phyloP scores from a whole-genome alignment of 2,888 invertebrate species.

The Tachystola acroxantha region DNA sequence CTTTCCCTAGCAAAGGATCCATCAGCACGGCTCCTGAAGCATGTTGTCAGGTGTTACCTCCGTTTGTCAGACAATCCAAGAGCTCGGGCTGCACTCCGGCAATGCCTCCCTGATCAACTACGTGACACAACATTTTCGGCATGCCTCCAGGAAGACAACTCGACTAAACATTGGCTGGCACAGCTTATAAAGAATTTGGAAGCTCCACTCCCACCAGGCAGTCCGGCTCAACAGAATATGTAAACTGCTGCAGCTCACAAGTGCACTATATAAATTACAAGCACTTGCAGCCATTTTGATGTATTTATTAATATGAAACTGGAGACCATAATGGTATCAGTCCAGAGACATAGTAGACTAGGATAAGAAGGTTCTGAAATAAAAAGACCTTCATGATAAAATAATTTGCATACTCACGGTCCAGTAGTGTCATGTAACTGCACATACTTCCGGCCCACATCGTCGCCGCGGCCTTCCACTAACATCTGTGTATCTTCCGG shows the following conservation, averaged over 20 bases:
- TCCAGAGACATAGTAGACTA: too few relatives aligned
- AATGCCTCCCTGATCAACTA: slow-evolving; percentile 98
- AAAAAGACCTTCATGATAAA: neutral
- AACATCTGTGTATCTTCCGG: slow-evolving; percentile 52
- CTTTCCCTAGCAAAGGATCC: slow-evolving; percentile 97
- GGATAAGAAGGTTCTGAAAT: too few relatives aligned
- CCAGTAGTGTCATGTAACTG: slow-evolving; percentile 45
- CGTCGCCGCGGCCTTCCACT: slow-evolving; percentile 44
- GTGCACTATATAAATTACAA: too few relatives aligned
- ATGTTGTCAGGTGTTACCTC: slow-evolving; percentile 98
- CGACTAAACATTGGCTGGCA: slow-evolving; percentile 97
- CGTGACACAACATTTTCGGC: slow-evolving; percentile 96
- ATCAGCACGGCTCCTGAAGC: slow-evolving; percentile 96
- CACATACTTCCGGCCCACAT: slow-evolving; percentile 59
- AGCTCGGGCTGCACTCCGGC: slow-evolving; percentile 97
- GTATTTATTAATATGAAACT: too few relatives aligned
- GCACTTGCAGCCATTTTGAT: too few relatives aligned
- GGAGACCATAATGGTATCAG: too few relatives aligned
- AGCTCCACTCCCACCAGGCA: slow-evolving; percentile 72
- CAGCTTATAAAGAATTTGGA: slow-evolving; percentile 96
- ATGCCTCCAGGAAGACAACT: slow-evolving; percentile 97
- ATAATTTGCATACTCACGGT: slow-evolving; percentile 51
- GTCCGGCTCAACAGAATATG: slow-evolving; percentile 70
- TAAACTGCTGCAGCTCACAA: too few relatives aligned
- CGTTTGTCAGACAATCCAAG: slow-evolving; percentile 98